These are phyloP conservation scores for Shargacucullia verbasci DNA, from an alignment of 2,888 invertebrate species.

Conservation along the genomic window DNA sequence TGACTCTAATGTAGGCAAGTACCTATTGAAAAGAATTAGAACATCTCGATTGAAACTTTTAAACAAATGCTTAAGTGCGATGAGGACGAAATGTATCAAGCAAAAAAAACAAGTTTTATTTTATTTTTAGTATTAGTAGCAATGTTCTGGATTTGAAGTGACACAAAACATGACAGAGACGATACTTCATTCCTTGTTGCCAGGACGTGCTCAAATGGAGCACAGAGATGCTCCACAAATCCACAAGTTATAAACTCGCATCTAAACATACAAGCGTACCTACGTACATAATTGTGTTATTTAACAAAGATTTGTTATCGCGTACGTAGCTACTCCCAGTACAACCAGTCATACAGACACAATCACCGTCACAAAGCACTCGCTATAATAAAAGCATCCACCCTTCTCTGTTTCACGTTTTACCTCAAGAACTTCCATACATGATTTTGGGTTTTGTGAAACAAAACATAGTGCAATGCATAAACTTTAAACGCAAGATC, in stretches of 20 bases:
- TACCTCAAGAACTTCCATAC: slow-evolving; percentile 85
- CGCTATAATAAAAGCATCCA: slow-evolving; percentile 67
- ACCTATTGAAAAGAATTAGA: too few species aligned
- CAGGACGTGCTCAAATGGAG: slow-evolving; percentile 4
- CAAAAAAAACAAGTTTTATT: too few species aligned
- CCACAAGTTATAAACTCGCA: slow-evolving; percentile 16
- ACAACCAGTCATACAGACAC: slow-evolving; percentile 57
- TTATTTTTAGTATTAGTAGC: too few species aligned
- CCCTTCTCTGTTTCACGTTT: slow-evolving; percentile 77
- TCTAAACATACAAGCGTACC: slow-evolving; percentile 17
- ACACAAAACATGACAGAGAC: too few species aligned
- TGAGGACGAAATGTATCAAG: too few species aligned
- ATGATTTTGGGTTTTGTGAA: slow-evolving; percentile 86
- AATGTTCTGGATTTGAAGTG: too few species aligned
- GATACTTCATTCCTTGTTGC: not conserved
- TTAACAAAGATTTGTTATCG: slow-evolving; percentile 46
- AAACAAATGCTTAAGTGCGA: too few species aligned
- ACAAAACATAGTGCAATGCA: slow-evolving; percentile 88
- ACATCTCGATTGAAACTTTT: too few species aligned
- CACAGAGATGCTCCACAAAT: slow-evolving; percentile 17
- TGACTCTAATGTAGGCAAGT: too few species aligned
- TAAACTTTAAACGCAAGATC: slow-evolving; percentile 89
- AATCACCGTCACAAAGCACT: slow-evolving; percentile 72
- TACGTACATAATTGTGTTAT: slow-evolving; percentile 34
- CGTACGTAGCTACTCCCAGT: slow-evolving; percentile 18